Percentiles rank a stretch among this genome's conserved stretches.
Conservation (phyloP, 2,888 invertebrate genomes). For the Leptinotarsa tumamoca region DNA sequence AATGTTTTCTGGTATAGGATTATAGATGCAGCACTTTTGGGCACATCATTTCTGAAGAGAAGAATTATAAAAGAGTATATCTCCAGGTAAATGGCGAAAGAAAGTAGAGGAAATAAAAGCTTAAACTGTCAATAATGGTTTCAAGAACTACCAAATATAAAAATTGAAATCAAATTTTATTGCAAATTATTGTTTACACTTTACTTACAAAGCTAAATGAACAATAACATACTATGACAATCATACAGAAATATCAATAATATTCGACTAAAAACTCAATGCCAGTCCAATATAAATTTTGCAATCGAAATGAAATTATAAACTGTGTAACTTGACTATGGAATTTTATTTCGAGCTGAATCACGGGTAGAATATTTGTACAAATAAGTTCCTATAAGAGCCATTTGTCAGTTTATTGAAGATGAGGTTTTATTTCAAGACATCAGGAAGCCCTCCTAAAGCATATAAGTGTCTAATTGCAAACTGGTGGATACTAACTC, state of each 20-base stretch:
- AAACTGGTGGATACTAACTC: no score
- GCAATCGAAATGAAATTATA: slow-evolving; percentile 23
- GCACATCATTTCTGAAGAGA: no score
- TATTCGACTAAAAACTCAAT: slow-evolving; percentile 30
- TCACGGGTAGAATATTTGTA: neutral
- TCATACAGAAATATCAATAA: slow-evolving; percentile 39
- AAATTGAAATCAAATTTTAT: slow-evolving; percentile 41
- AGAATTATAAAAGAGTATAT: no score
- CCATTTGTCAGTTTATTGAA: neutral
- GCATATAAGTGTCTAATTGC: no score
- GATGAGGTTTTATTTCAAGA: no score
- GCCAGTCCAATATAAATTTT: slow-evolving; percentile 29
- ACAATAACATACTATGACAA: slow-evolving; percentile 42
- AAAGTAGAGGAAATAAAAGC: neutral
- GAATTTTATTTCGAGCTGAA: neutral
- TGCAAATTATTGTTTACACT: slow-evolving; percentile 46
- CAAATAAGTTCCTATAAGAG: neutral
- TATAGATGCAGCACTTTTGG: no score
- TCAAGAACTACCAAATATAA: neutral
- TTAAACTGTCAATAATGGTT: neutral
- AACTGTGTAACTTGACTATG: slow-evolving; percentile 11
- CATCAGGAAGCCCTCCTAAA: no score
- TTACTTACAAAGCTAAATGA: slow-evolving; percentile 44
- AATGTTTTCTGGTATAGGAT: no score
- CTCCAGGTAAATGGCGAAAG: neutral